Percentiles rank a stretch among this genome's conserved stretches.
Evolutionary conservation across 2,888 invertebrate genomes (phyloP).

Genomic region (Lymantria dispar): DNA sequence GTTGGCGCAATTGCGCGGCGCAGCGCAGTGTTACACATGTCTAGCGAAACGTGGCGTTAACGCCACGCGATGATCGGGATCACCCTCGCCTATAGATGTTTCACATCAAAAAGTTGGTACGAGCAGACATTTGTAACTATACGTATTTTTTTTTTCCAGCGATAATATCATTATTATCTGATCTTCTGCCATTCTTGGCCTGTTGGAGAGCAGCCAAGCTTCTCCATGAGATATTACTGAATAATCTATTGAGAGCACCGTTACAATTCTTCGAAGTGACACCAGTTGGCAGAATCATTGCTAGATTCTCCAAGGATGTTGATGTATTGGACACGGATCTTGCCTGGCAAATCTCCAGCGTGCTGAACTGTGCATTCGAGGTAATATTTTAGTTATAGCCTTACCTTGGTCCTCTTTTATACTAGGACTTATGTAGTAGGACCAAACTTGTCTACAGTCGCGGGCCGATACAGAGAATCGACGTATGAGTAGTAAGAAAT

Average conservation of each 20-base stretch:
- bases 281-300: slow-evolving; percentile 87
- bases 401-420: too few species aligned
- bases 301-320: slow-evolving; percentile 89
- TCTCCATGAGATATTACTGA: slow-evolving; percentile 83
- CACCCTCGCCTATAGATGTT: too few species aligned
- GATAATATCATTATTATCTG: slow-evolving; percentile 84
- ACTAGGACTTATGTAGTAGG: too few species aligned
- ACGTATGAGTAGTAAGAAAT: too few species aligned
- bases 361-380: slow-evolving; percentile 87
- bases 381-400: slow-evolving; percentile 82
- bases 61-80: too few species aligned
- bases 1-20: too few species aligned
- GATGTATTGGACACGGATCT: slow-evolving; percentile 87
- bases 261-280: slow-evolving; percentile 91
- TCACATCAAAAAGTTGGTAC: too few species aligned
- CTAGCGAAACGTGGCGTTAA: too few species aligned
- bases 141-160: slow-evolving; percentile 84
- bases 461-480: too few species aligned
- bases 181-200: slow-evolving; percentile 86
- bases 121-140: slow-evolving; percentile 34
- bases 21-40: too few species aligned
- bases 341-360: slow-evolving; percentile 85
- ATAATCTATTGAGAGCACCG: slow-evolving; percentile 85
- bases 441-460: too few species aligned
- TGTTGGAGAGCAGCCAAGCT: slow-evolving; percentile 85